Base-by-base conservation (phyloP, 1,140 invertebrate genomes). In the Vanessa atalanta region DNA sequence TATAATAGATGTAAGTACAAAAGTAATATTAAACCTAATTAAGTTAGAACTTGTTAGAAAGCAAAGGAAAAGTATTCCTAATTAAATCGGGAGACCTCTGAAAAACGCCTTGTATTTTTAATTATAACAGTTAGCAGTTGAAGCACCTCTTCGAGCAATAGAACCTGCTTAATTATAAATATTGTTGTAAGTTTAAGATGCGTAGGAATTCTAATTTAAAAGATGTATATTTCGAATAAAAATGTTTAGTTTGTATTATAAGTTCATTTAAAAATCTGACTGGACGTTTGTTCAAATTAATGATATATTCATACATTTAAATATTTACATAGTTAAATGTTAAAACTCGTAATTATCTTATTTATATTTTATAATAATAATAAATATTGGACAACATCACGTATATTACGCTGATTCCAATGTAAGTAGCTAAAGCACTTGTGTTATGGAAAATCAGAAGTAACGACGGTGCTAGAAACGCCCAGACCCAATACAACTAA, bases 91-190 rank as follows among this genome's bases (percentile, higher is more conserved):
- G 83, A 79, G 82, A 77, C 81, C 76, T 81, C 80, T 79, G 86
- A 88, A 86, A 60, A 88, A 87, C 88, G 83, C 81, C 80, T 78
- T 84, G 77, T 82, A 78, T 88, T 90, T 86, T 88, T 88, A 88
- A 89, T 89, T 88, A 84, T 87, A 86, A 86, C 83, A 85, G 73
- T 85, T 85, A 73, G 75, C 69, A 73, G 77, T 80, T 77, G 60
- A 71, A 84, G 67, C 76, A 77, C 75, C 70, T 76, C 75, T 76
- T 79, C 65, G 48, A 76, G 75, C 65, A 82, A 84, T 85, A 84
- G 83, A 82, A 83, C 76, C 78, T 51, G 71, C 67, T 79, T 83
- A 82, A 81, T 83, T 80, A 81, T 83, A 79, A 81, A 79, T 79
- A 75, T 78, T 78, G 74, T 78, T 81, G 65, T 76, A 75, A 76